Conservation (phyloP, 1,140 invertebrate genomes). For the Littorina saxatilis region DNA sequence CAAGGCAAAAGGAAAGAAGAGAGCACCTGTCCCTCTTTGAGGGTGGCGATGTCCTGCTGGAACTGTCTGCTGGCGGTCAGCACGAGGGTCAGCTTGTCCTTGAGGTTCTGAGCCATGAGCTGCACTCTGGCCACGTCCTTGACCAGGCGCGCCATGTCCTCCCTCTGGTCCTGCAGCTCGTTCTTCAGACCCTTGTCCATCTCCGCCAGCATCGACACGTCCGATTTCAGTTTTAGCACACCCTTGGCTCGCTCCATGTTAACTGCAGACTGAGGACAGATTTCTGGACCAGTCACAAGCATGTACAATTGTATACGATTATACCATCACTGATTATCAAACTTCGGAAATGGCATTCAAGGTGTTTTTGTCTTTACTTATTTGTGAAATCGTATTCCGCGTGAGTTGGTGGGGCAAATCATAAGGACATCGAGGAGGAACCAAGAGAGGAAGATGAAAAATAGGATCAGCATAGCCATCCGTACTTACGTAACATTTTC, state of each 20-base stretch:
- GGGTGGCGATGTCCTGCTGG: conserved; percentile 30
- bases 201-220: conserved; percentile 43
- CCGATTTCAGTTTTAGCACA: conserved; percentile 28
- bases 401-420: too few species aligned
- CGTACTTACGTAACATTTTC: too few species aligned
- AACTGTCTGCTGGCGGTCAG: conserved; percentile 35
- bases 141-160: conserved; percentile 35
- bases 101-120: conserved; percentile 36
- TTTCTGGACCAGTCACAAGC: background rate
- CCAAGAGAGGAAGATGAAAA: too few species aligned
- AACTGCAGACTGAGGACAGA: conserved; percentile 6
- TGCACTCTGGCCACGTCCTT: conserved; percentile 37
- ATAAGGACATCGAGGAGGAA: too few species aligned
- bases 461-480: too few species aligned
- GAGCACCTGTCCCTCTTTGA: conserved; percentile 32
- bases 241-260: conserved; percentile 39
- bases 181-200: conserved; percentile 32
- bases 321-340: too few species aligned
- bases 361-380: too few species aligned
- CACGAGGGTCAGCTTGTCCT: conserved; percentile 38
- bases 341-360: too few species aligned
- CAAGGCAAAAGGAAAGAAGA: too few species aligned
- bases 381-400: too few species aligned
- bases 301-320: too few species aligned
- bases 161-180: conserved; percentile 30